Evolutionary conservation across 2,113 vertebrate species (phyloP).

Genomic region (Emydocephalus ijimae): DNA sequence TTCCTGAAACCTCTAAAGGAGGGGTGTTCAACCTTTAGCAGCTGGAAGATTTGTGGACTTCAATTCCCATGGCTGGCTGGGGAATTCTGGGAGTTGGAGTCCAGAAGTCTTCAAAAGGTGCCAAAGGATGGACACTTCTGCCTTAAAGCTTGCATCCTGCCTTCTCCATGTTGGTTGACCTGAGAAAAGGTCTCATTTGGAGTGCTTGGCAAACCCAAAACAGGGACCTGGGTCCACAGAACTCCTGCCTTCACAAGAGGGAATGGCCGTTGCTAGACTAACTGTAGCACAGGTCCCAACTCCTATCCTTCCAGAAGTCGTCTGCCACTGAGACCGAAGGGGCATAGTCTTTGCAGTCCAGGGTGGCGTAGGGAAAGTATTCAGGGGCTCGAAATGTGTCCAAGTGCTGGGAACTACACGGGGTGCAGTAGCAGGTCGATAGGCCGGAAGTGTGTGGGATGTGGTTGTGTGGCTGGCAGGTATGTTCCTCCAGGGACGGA

Average conservation of each 20-base stretch:
- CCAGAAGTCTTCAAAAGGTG: background rate
- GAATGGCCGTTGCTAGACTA: constrained; percentile 54
- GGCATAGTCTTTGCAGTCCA: constrained; percentile 71
- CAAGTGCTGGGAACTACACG: constrained; percentile 57
- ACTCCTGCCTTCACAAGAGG: background rate
- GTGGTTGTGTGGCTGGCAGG: constrained; percentile 56
- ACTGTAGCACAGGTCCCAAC: constrained; percentile 82
- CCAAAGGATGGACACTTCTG: background rate
- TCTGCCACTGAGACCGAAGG: constrained; percentile 55
- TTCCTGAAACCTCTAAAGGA: background rate
- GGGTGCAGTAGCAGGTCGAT: constrained; percentile 71
- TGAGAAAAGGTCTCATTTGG: background rate
- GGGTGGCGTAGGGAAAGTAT: constrained; percentile 60
- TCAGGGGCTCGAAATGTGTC: constrained; percentile 59
- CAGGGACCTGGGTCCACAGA: background rate
- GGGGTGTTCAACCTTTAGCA: too few relatives aligned
- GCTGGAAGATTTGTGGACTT: background rate
- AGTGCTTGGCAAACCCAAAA: background rate
- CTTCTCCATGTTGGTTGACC: background rate
- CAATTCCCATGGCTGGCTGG: background rate
- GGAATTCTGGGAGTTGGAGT: background rate
- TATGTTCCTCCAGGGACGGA: constrained; percentile 57
- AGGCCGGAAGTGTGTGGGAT: constrained; percentile 45
- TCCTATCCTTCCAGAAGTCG: constrained; percentile 73
- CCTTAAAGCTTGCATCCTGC: background rate